Evolutionary conservation across 2,113 vertebrate species (phyloP), one percentile per base, ranked within the genome.

Genomic region (Xyrauchen texanus): DNA sequence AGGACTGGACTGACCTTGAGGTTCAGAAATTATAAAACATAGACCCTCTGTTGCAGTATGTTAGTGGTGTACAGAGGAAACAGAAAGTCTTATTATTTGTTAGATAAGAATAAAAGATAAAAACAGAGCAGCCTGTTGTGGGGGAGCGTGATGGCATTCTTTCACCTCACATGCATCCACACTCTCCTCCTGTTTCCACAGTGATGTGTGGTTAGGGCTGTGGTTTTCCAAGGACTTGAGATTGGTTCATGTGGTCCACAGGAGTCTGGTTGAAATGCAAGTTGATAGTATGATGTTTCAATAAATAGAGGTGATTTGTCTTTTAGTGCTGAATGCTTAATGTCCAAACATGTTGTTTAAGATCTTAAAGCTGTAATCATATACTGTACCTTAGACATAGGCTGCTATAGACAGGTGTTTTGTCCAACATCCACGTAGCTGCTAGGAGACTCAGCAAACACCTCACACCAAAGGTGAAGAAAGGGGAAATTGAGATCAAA

Each of bases 181-280:
- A 71, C 3, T 13, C 12, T 70, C 16, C 42, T 6, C 7, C 4
- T 12, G 42, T 45, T 71, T 0, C 57, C 21, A 4, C 34, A 0
- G 52, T 12, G 12, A 11, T 55, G 52, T 5, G 13, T 55, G 53
- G 51, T 52, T 52, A 52, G n/a, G 21, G 7, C 55, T 71, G 69
- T 71, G 13, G 53, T 45, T 57, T 58, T 58, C 42, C 1, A 46
- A 8, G 53, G 34, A 57, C 49, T 5, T 12, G 11, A 0, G 5
- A 57, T 34, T 34, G 21, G 21, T 34, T 34, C 21, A 34, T 34
- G 21, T 1, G 21, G 21, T 34, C 21, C 21, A 1, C 3, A 6
- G 52, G 13, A 70, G 9, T 70, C 21, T 71, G 53, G 34, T 71
- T 46, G 53, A 57, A 57, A 49, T 7, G 51, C 21, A 55, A 71